These are phyloP conservation scores for western clawed frog (Xenopus tropicalis) DNA, from an alignment of 2,113 vertebrate genomes.

Conservation along the genomic window DNA sequence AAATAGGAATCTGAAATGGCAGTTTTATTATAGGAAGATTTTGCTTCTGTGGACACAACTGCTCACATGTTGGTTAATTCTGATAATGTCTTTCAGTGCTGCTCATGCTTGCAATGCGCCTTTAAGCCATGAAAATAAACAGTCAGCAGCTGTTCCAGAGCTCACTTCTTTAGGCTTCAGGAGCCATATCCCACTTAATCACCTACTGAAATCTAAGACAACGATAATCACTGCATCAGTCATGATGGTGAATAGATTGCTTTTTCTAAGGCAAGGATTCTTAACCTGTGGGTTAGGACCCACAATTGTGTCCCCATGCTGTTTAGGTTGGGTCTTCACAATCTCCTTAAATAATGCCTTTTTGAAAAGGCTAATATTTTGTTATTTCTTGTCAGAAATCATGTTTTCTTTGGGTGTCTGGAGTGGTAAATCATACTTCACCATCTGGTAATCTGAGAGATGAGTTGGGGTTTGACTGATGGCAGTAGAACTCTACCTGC, in stretches of 20 bases:
- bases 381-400: no score
- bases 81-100: slow-evolving; percentile 53
- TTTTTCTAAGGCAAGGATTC: slow-evolving; percentile 36
- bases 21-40: slow-evolving; percentile 23
- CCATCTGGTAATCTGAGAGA: no score
- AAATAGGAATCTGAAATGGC: slow-evolving; percentile 2
- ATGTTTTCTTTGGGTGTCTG: no score
- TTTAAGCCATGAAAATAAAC: slow-evolving; percentile 61
- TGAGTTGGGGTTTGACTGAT: no score
- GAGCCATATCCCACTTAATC: slow-evolving; percentile 54
- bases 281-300: no score
- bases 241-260: slow-evolving; percentile 60
- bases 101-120: slow-evolving; percentile 51
- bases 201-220: slow-evolving; percentile 62
- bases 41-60: slow-evolving; percentile 14
- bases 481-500: no score
- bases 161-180: slow-evolving; percentile 38
- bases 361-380: no score
- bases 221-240: slow-evolving; percentile 62
- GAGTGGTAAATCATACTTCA: no score
- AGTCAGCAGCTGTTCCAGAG: slow-evolving; percentile 53
- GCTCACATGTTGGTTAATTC: slow-evolving; percentile 45
- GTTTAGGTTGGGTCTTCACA: no score
- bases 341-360: no score
- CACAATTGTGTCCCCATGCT: no score